phyloP scores from a whole-genome alignment of 2,888 invertebrate genomes.

The Philereme transversata region DNA sequence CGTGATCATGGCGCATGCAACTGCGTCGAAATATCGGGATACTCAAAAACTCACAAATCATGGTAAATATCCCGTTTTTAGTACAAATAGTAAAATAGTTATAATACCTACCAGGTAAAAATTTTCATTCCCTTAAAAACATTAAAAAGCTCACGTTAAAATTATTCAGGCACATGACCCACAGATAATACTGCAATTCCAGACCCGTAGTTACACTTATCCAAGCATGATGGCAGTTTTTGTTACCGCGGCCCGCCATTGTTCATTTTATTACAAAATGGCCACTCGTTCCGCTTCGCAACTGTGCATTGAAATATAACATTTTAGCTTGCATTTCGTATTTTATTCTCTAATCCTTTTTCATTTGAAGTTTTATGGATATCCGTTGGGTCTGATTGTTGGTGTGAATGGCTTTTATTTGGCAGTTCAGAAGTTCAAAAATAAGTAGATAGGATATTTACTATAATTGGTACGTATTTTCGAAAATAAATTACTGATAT shows the following conservation, averaged over 20 bases:
- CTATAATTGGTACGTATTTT: no score
- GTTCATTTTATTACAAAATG: conserved; percentile 38
- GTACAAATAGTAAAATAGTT: no score
- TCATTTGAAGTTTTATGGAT: conserved; percentile 10
- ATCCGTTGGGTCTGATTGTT: background rate
- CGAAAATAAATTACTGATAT: no score
- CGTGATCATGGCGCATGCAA: no score
- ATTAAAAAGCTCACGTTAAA: background rate
- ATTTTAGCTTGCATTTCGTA: conserved; percentile 27
- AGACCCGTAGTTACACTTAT: conserved; percentile 23
- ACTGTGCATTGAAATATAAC: conserved; percentile 27
- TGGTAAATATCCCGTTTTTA: no score
- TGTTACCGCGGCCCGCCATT: conserved; percentile 24
- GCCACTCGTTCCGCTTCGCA: conserved; percentile 27
- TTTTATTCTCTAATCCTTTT: conserved; percentile 18
- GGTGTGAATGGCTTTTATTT: background rate
- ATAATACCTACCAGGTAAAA: no score
- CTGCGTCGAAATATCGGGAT: no score
- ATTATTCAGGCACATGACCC: conserved; percentile 9
- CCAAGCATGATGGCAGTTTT: conserved; percentile 27
- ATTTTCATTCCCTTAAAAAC: no score
- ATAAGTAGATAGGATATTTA: no score
- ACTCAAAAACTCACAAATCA: no score
- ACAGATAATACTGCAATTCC: conserved; percentile 9
- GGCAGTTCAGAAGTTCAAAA: no score